A percentile compares a stretch with the other conserved stretches of the same genome.
Evolutionary conservation across 2,888 invertebrate genomes (phyloP).

Genomic region (Harpalus rubripes): DNA sequence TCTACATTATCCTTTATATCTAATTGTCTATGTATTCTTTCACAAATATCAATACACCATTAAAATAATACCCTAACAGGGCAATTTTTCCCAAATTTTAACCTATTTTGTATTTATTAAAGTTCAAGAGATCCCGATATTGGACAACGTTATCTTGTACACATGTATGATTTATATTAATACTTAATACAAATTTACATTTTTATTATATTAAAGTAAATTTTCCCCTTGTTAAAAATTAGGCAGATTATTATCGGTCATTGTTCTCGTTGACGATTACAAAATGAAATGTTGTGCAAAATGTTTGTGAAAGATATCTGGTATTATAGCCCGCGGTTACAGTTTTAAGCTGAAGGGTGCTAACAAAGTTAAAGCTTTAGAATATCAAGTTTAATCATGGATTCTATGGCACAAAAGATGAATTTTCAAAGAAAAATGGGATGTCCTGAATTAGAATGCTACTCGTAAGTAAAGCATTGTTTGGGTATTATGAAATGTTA

Average conservation of each 20-base stretch:
- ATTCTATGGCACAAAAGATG: constrained; percentile 1
- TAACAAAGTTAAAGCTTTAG: constrained; percentile 21
- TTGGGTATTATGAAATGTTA: background rate
- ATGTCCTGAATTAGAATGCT: background rate
- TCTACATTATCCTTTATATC: too few species aligned
- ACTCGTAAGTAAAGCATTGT: constrained; percentile 9
- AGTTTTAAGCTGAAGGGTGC: background rate
- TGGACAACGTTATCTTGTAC: too few species aligned
- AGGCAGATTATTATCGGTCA: constrained; percentile 27
- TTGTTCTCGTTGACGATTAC: constrained; percentile 24
- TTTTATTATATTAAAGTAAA: background rate
- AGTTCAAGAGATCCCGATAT: too few species aligned
- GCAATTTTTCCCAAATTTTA: too few species aligned
- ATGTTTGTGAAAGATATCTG: constrained; percentile 14
- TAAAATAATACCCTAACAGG: too few species aligned
- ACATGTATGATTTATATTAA: too few species aligned
- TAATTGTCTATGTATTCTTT: too few species aligned
- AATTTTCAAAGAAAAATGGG: background rate
- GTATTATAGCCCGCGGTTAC: background rate
- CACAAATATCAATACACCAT: too few species aligned
- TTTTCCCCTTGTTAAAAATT: background rate
- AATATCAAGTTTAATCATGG: constrained; percentile 17
- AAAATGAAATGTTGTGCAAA: too few species aligned
- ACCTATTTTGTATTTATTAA: too few species aligned
- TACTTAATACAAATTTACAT: background rate